phyloP scores from a whole-genome alignment of 2,888 invertebrate species.

The Drosophila subquinaria region DNA sequence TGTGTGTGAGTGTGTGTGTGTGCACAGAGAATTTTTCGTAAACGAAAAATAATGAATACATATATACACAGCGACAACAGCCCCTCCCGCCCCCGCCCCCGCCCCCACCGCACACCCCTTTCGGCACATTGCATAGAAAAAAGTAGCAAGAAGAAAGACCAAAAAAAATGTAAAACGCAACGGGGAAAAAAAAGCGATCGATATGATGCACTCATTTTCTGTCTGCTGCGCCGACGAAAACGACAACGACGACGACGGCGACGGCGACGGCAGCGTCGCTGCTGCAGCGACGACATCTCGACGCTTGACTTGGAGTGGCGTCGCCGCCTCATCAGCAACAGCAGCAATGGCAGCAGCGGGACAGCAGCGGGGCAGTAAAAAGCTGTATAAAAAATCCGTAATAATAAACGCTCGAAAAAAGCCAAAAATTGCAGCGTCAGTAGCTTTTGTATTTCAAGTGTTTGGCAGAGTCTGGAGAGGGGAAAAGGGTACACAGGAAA shows the following conservation, averaged over 20 bases:
- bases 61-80: conserved; percentile 66
- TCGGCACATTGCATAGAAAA: conserved; percentile 77
- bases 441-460: conserved; percentile 79
- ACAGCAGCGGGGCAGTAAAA: conserved; percentile 7
- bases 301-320: conserved; percentile 73
- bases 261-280: conserved; percentile 35
- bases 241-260: conserved; percentile 50
- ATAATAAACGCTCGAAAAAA: conserved; percentile 81
- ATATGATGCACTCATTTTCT: conserved; percentile 86
- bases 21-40: conserved; percentile 75
- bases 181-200: conserved; percentile 83
- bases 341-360: conserved; percentile 20
- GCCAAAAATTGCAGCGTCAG: conserved; percentile 84
- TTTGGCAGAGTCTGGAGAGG: conserved; percentile 45
- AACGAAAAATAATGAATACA: conserved; percentile 82
- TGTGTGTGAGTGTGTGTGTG: conserved; percentile 52
- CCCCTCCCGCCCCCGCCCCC: not conserved
- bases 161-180: conserved; percentile 75
- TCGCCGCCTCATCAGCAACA: conserved; percentile 59
- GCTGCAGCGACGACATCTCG: conserved; percentile 56
- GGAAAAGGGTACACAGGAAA: not conserved
- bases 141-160: conserved; percentile 77
- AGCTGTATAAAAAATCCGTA: conserved; percentile 65
- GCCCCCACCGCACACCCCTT: conserved; percentile 16
- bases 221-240: conserved; percentile 83